phyloP scores from a whole-genome alignment of 2,797 vertebrate species.

The Clamator glandarius region DNA sequence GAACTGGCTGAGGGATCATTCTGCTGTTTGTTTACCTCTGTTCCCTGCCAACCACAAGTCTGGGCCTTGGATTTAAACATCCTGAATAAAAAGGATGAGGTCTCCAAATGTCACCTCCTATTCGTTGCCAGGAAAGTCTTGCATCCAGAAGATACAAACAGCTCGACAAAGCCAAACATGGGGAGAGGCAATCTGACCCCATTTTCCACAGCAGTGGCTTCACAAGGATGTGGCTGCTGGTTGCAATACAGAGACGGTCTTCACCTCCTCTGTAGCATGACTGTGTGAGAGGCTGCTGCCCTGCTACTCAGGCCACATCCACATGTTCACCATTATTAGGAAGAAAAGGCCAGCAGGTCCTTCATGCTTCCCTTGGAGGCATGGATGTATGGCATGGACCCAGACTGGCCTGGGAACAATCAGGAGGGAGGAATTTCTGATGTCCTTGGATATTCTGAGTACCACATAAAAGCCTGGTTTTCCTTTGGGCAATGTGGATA shows the following conservation, averaged over 20 bases:
- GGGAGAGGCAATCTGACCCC: background rate
- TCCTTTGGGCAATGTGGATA: background rate
- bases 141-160: slow-evolving; percentile 40
- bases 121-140: background rate
- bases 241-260: background rate
- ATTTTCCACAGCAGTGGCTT: background rate
- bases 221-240: background rate
- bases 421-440: background rate
- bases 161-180: background rate
- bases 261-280: background rate
- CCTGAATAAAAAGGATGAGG: background rate
- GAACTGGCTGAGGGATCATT: background rate
- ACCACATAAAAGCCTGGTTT: background rate
- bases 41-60: background rate
- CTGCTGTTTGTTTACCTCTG: background rate
- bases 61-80: slow-evolving; percentile 36
- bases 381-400: background rate
- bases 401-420: background rate
- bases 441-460: background rate
- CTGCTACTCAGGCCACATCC: background rate
- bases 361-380: background rate
- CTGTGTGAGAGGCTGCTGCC: background rate
- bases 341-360: background rate
- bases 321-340: background rate
- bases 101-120: background rate